Conservation (phyloP, 2,797 vertebrate genomes). For the Sebastes cheni region DNA sequence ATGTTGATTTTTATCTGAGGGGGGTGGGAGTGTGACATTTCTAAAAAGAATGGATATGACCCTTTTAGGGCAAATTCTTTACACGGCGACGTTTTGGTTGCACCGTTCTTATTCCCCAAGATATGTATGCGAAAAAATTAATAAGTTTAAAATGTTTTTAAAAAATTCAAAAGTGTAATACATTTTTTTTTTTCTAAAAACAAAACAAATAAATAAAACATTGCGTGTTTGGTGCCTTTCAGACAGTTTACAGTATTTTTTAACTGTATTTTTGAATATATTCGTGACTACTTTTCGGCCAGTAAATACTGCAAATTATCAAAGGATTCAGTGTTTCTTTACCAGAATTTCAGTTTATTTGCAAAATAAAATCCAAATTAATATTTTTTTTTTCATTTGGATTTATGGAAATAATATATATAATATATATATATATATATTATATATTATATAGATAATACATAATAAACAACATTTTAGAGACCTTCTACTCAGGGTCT, state of each 20-base stretch:
- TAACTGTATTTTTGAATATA: too few species aligned
- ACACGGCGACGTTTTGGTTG: background rate
- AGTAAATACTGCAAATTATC: background rate
- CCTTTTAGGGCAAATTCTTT: background rate
- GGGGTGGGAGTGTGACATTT: background rate
- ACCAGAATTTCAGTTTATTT: background rate
- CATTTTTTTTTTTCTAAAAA: too few species aligned
- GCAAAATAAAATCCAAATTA: background rate
- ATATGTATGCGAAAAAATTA: background rate
- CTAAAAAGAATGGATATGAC: background rate
- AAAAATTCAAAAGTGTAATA: too few species aligned
- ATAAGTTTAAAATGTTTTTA: too few species aligned
- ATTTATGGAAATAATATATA: background rate
- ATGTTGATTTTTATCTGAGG: background rate
- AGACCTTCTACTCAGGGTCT: background rate
- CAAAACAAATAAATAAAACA: too few species aligned
- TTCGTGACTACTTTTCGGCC: background rate
- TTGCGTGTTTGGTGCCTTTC: background rate
- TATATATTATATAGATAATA: background rate
- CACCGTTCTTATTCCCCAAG: background rate
- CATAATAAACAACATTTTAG: background rate
- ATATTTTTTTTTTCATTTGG: background rate
- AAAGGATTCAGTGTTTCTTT: background rate
- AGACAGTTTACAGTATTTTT: background rate
- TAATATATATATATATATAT: background rate